Base-by-base conservation (phyloP, 2,113 vertebrate species). In the Thalassarche chlororhynchos region DNA sequence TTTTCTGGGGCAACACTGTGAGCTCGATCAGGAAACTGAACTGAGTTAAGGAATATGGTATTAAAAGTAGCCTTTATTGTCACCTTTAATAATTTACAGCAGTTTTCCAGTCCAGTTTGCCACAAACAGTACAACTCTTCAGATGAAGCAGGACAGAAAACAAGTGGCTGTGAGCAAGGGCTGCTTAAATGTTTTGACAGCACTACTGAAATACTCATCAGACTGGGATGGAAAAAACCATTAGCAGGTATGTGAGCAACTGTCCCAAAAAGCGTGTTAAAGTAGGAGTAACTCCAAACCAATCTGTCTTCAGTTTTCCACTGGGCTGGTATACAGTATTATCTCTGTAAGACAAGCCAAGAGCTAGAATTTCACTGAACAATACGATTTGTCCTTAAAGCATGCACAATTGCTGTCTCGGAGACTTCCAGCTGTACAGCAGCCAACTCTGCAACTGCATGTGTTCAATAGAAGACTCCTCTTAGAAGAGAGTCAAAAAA, bases 121-220 rank as follows among this genome's bases (percentile, higher is more conserved):
- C 68, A 52, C 31, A 25, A 79, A 90, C 9, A 44, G 29, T 25
- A 49, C 18, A 91, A 84, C 47, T 42, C 61, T 82, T 44, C 47
- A 80, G 58, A 94, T 57, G 40, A 83, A 87, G 49, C 18, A 76
- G 70, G 69, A 68, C 38, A 79, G 74, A 44, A 44, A 89, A 76
- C 34, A 94, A 94, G 84, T 90, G 84, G 65, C 78, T 91, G 44
- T 40, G 70, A 88, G 83, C 81, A 78, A 51, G 31, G 38, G 38
- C 38, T 62, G 62, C 46, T 83, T 91, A 97, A 97, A 58, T 10
- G 15, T 90, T 97, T 85, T 66, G 82, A 96, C 93, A 95, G 95
- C 82, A 49, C 62, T 44, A 84, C 91, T 97, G 97, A 91, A 97
- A 95, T 85, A 94, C 49, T 96, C 95, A 95, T 97, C 82, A 97